Evolutionary conservation across 2,888 invertebrate species (phyloP).

Genomic region (Sphecodes monilicornis): DNA sequence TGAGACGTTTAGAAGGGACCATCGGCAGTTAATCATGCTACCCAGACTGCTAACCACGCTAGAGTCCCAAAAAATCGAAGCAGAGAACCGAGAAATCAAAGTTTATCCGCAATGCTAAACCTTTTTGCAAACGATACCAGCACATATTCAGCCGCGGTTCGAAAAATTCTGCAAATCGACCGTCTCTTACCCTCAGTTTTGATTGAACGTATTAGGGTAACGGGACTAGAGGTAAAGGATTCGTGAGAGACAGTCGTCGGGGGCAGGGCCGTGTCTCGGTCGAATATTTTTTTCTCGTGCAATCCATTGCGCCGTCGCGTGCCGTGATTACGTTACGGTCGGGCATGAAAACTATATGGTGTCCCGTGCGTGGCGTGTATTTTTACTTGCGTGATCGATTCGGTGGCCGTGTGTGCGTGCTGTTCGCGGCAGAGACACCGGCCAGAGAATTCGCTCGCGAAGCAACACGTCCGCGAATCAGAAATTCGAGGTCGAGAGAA

Average conservation of each 20-base stretch:
- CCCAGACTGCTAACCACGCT: too few relatives aligned
- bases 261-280: neutral
- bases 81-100: neutral
- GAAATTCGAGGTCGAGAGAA: too few relatives aligned
- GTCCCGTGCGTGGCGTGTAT: slow-evolving; percentile 24
- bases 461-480: neutral
- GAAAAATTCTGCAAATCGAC: too few relatives aligned
- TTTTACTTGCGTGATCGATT: slow-evolving; percentile 42
- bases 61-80: too few relatives aligned
- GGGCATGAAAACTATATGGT: slow-evolving; percentile 35
- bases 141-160: too few relatives aligned
- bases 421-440: neutral
- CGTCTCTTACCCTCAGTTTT: too few relatives aligned
- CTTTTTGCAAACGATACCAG: too few relatives aligned
- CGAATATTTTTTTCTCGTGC: slow-evolving; percentile 46
- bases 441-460: neutral
- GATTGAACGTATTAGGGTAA: too few relatives aligned
- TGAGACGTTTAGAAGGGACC: neutral
- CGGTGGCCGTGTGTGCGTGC: slow-evolving; percentile 5
- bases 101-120: too few relatives aligned
- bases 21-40: neutral
- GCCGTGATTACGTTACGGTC: slow-evolving; percentile 41
- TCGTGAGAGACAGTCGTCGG: neutral
- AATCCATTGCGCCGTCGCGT: slow-evolving; percentile 50
- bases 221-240: neutral